phyloP scores from a whole-genome alignment of 2,888 invertebrate genomes.

The Mystacides longicornis region DNA sequence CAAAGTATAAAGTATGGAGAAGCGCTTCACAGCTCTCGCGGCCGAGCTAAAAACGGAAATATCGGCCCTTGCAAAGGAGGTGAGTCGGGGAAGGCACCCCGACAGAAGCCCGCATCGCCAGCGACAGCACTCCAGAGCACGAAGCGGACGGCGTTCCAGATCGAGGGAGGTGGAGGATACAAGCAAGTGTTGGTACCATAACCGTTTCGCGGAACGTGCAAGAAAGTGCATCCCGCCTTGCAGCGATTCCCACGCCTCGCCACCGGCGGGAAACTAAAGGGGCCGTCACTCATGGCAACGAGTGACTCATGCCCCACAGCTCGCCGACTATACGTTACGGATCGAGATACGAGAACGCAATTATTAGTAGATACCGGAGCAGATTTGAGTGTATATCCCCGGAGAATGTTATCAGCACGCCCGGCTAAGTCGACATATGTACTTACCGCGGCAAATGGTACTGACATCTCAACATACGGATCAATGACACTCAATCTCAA shows the following conservation, averaged over 20 bases:
- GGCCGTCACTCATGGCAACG: background rate
- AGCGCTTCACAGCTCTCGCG: background rate
- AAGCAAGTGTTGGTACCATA: background rate
- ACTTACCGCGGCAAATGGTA: background rate
- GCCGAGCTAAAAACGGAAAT: background rate
- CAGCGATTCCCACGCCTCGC: background rate
- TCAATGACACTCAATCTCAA: background rate
- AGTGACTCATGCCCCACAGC: background rate
- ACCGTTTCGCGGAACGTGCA: background rate
- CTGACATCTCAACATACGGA: background rate
- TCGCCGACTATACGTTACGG: background rate
- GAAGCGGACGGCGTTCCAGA: background rate
- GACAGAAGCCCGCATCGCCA: background rate
- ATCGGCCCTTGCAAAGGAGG: background rate
- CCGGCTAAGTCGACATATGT: background rate
- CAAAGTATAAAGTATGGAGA: background rate
- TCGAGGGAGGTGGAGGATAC: background rate
- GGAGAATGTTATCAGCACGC: background rate
- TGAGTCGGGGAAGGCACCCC: background rate
- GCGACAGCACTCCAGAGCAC: background rate
- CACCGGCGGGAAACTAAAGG: background rate
- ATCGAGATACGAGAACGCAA: background rate
- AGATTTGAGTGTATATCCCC: background rate
- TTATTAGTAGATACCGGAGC: background rate
- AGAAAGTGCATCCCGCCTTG: background rate